phyloP scores from a whole-genome alignment of 2,113 vertebrate species.

The Vireo altiloquus region DNA sequence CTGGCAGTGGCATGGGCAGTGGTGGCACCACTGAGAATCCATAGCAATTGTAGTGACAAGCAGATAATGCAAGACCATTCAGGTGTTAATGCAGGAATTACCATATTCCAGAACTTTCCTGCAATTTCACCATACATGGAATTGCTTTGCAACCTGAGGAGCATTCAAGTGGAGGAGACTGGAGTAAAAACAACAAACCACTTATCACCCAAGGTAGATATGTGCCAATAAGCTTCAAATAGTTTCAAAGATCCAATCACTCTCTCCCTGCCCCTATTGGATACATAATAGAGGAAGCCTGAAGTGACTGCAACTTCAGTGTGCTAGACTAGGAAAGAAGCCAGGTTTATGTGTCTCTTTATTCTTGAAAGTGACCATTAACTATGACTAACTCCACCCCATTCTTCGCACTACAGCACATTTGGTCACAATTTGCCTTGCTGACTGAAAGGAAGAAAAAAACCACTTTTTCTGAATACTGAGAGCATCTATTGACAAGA shows the following conservation, averaged over 20 bases:
- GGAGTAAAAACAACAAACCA: neutral
- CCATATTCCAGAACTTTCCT: neutral
- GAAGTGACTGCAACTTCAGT: neutral
- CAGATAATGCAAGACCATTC: neutral
- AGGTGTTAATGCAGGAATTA: neutral
- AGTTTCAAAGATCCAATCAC: neutral
- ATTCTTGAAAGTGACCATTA: neutral
- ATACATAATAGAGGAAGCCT: neutral
- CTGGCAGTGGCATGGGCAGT: neutral
- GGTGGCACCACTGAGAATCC: neutral
- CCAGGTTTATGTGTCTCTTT: neutral
- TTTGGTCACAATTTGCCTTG: neutral
- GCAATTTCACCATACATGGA: neutral
- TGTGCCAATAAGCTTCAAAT: neutral
- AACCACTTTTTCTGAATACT: neutral
- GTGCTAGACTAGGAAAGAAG: neutral
- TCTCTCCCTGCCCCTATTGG: neutral
- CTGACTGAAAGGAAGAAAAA: neutral
- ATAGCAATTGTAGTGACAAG: neutral
- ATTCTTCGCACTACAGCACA: neutral
- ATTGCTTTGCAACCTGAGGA: neutral
- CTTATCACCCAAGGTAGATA: neutral
- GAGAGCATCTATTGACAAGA: neutral
- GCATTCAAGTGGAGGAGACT: neutral
- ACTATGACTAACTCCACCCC: neutral